phyloP scores from a whole-genome alignment of 2,888 invertebrate species.

The Ophioninae sp. region DNA sequence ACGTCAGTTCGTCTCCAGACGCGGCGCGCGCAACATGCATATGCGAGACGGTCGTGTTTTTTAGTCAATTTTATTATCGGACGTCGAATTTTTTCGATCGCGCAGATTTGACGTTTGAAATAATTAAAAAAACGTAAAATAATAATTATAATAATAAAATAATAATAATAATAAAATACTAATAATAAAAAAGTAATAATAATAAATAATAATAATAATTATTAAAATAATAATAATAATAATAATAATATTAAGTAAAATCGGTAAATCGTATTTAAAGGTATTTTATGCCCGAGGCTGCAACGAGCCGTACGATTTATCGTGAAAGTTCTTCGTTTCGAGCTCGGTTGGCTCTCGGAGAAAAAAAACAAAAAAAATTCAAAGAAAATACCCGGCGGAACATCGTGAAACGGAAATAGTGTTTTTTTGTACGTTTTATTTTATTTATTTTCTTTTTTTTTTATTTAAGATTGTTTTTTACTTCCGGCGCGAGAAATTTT shows the following conservation, averaged over 20 bases:
- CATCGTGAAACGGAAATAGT: too few relatives aligned
- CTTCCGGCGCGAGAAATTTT: not conserved
- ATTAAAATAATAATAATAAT: too few relatives aligned
- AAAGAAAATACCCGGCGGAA: too few relatives aligned
- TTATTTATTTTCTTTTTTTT: too few relatives aligned
- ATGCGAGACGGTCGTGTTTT: not conserved
- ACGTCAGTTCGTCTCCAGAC: conserved; percentile 62
- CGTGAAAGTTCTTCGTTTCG: not conserved
- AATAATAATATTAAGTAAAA: too few relatives aligned
- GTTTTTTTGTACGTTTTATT: too few relatives aligned
- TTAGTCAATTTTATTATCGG: not conserved
- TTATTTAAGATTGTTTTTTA: not conserved
- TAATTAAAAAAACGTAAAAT: not conserved
- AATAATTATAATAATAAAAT: too few relatives aligned
- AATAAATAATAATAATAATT: too few relatives aligned
- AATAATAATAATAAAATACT: too few relatives aligned
- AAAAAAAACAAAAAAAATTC: not conserved
- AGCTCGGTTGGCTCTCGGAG: not conserved
- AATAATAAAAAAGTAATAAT: too few relatives aligned
- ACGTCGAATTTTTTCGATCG: not conserved
- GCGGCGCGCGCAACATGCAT: conserved; percentile 49
- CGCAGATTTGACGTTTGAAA: not conserved
- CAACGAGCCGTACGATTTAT: not conserved
- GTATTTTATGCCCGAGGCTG: not conserved
- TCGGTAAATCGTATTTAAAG: not conserved